Evolutionary conservation across 2,113 vertebrate genomes (phyloP), one percentile per base, ranked within the genome.

Genomic region (Phalacrocorax pelagicus): DNA sequence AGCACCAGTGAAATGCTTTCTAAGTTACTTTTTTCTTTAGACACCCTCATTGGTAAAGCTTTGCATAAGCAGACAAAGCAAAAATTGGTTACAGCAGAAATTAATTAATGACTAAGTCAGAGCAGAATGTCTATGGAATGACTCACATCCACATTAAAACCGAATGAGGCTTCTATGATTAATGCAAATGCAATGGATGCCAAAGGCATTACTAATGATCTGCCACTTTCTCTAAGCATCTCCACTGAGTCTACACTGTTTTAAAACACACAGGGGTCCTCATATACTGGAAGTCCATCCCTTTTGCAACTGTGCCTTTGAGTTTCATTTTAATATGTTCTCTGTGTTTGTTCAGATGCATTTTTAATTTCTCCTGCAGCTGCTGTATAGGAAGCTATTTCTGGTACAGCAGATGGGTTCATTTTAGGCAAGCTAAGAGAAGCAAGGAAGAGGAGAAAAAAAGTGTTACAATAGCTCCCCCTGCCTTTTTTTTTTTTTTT

Each of bases 71-170:
- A 61, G 93, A 92, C 91, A 97, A 95, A 96, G 95, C 90, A 97
- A 96, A 97, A 93, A 93, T 15, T 91, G 86, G 92, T 89, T 95
- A 96, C 94, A 96, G 89, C 84, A 90, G 86, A 96, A 97, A 96
- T 95, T 95, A 97, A 97, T 96, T 96, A 94, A 94, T 81, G 89
- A 85, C 62, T 78, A 91, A 92, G 80, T 92, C 2, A 0, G 78
- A 96, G 71, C 3, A 0, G 84, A 97, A 96, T 74, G 89, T 86
- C 96, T 97, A n/a, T 29, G 65, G 81, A 96, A 97, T 96, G 88
- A 96, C 92, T 97, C 96, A 97, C 75, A 95, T 86, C 82, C 94
- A 97, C 81, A 94, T 97, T 97, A 97, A 95, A 89, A 90, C 80
- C 90, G 96, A 97, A 97, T 87, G 95, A 97, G 86, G 92, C 89